A percentile compares a stretch with the other conserved stretches of the same genome.
These are phyloP conservation scores for Calliscelio sp. DNA, from an alignment of 2,888 invertebrate genomes.

Conservation along the genomic window DNA sequence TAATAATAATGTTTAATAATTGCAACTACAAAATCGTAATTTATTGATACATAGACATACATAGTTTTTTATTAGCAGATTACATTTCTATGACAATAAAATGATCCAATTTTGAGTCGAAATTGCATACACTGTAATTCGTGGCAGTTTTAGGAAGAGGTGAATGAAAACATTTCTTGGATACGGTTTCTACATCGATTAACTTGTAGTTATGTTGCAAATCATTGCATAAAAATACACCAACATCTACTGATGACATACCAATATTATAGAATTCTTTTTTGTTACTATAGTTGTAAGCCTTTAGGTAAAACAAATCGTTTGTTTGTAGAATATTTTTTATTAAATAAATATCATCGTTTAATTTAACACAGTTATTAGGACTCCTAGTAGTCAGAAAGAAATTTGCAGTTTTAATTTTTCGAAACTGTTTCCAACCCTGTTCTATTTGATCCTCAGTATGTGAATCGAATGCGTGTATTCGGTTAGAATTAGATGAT, in stretches of 20 bases:
- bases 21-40: too few species aligned
- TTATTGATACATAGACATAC: too few species aligned
- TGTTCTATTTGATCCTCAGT: background rate
- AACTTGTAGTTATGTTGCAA: background rate
- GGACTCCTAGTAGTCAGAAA: constrained; percentile 14
- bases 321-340: background rate
- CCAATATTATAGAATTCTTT: constrained; percentile 24
- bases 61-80: too few species aligned
- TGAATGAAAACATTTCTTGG: constrained; percentile 34
- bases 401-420: background rate
- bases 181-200: constrained; percentile 1
- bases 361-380: constrained; percentile 15
- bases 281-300: constrained; percentile 19
- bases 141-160: background rate
- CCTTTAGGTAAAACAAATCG: background rate
- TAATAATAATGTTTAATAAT: too few species aligned
- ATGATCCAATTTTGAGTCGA: constrained; percentile 6
- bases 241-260: constrained; percentile 14
- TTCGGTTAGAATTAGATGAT: too few species aligned
- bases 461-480: constrained; percentile 3
- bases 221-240: constrained; percentile 18
- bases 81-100: constrained; percentile 31
- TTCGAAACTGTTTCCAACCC: constrained; percentile 15
- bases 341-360: background rate
- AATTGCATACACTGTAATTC: constrained; percentile 19